Conservation (phyloP, 2,888 invertebrate genomes). For the Calliphora vomitoria region DNA sequence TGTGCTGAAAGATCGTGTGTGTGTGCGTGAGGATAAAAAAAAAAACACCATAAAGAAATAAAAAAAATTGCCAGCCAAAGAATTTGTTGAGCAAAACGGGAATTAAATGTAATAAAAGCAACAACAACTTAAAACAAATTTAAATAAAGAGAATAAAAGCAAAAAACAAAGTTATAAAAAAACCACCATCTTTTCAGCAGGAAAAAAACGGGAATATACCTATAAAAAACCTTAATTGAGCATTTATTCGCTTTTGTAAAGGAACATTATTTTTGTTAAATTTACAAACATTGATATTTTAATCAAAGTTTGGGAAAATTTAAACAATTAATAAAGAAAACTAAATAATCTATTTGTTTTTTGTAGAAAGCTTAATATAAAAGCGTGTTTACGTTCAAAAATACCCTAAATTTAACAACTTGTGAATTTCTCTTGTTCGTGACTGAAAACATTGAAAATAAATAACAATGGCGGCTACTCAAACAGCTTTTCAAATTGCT, state of each 20-base stretch:
- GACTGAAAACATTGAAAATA: neutral
- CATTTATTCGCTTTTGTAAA: conserved; percentile 18
- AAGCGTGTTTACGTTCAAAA: neutral
- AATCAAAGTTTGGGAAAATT: conserved; percentile 43
- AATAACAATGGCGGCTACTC: conserved; percentile 70
- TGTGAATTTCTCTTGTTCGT: neutral
- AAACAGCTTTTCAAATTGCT: conserved; percentile 88
- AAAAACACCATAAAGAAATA: conserved; percentile 3
- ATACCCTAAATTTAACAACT: neutral
- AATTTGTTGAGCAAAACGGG: conserved; percentile 59
- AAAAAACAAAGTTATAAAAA: conserved; percentile 15
- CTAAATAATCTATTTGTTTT: conserved; percentile 17
- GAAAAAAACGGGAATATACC: conserved; percentile 49
- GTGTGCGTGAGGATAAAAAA: conserved; percentile 50
- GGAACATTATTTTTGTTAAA: neutral
- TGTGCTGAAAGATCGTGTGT: conserved; percentile 10
- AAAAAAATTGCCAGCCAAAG: conserved; percentile 22
- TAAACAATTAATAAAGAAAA: neutral
- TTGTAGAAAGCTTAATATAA: conserved; percentile 24
- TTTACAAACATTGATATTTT: conserved; percentile 40
- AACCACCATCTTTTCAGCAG: conserved; percentile 52
- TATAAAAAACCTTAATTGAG: neutral
- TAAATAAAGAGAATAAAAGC: conserved; percentile 37
- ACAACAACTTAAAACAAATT: conserved; percentile 7
- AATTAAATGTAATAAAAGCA: conserved; percentile 42